Evolutionary conservation across 1,140 invertebrate species (phyloP), one percentile per base, ranked within the genome.

Genomic region (Holotrichia oblita): DNA sequence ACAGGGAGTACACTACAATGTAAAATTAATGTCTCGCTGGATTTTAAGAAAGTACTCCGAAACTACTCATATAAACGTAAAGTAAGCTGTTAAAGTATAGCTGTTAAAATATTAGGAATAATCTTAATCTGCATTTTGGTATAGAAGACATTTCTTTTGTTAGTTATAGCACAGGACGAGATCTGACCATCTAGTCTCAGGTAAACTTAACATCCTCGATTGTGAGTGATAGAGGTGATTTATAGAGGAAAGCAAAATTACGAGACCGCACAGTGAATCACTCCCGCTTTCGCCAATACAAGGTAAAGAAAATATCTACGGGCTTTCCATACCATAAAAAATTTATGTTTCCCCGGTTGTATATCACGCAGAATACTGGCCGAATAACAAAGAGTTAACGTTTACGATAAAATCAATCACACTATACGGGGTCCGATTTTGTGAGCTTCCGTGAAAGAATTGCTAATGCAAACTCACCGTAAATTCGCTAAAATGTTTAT

Each of bases 401-500:
- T 17, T 55, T 55, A n/a, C 48, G 48, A 55, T 55, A 55, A 55
- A 55, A 55, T 55, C 48, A 55, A 55, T 55, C 48, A 55, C 48
- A 55, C 48, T 6, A 17, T 55, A n/a, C 48, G 48, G 48, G 27
- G 48, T 55, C 48, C 48, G 48, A 55, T 55, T 55, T 55, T 44
- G 42, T 14, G 42, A 44, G 42, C 9, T 14, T 44, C 42, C 42
- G 48, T 17, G 48, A 55, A n/a, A 14, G 12, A 17, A n/a, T 55
- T n/a, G 48, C 14, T 55, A 55, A n/a, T 55, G n/a, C 48, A 17
- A 17, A 55, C 27, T 55, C 48, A 17, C 14, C 48, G 48, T 55
- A 55, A 55, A 55, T 17, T 55, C 48, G 48, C 48, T 14, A 55
- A 55, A 55, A 55, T 6, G 12, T 6, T 55, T 55, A 17, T 34